phyloP scores from a whole-genome alignment of 2,113 vertebrate genomes.

The Lucifuga dentata region DNA sequence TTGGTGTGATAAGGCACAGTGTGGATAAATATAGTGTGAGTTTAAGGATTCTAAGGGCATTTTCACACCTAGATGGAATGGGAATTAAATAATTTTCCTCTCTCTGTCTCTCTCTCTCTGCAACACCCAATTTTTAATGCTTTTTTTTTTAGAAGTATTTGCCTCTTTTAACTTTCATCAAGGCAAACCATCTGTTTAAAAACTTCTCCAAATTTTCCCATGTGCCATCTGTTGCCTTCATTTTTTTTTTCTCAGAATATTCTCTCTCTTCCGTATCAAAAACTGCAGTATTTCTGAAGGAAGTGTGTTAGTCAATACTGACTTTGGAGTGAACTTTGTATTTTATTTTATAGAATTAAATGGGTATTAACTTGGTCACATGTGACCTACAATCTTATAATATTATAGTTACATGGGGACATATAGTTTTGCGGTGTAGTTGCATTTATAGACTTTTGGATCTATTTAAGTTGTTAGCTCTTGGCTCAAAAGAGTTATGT shows the following conservation, averaged over 20 bases:
- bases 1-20: slow-evolving; percentile 64
- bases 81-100: neutral
- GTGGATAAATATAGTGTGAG: slow-evolving; percentile 64
- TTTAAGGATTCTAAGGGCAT: slow-evolving; percentile 54
- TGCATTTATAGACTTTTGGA: too few species aligned
- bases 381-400: too few species aligned
- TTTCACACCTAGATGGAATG: neutral
- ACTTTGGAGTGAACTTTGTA: too few species aligned
- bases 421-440: too few species aligned
- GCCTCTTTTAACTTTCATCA: slow-evolving; percentile 49
- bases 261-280: neutral
- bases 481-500: too few species aligned
- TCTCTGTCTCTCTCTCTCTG: neutral
- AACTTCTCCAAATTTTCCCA: slow-evolving; percentile 32
- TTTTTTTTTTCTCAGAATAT: slow-evolving; percentile 9
- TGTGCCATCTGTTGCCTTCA: slow-evolving; percentile 38
- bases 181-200: slow-evolving; percentile 55
- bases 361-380: too few species aligned
- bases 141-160: slow-evolving; percentile 41
- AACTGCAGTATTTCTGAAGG: too few species aligned
- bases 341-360: too few species aligned
- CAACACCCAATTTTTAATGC: slow-evolving; percentile 19
- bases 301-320: too few species aligned
- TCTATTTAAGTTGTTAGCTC: too few species aligned
- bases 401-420: too few species aligned